Evolutionary conservation across 2,113 vertebrate genomes (phyloP).

Genomic region (Phodopus roborovskii): DNA sequence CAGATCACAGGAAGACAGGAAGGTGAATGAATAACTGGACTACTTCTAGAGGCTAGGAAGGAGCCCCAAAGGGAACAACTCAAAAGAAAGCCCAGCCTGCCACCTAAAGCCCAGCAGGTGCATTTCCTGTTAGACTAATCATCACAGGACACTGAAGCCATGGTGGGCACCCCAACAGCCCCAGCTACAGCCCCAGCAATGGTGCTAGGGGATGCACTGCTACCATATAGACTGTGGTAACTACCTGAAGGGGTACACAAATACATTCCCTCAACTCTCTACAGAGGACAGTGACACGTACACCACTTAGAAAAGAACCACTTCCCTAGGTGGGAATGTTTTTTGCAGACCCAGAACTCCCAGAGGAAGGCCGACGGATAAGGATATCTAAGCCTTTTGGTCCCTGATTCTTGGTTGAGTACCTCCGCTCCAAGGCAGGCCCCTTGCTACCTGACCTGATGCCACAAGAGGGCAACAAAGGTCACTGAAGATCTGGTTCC

Average conservation of each 20-base stretch:
- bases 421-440: background rate
- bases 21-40: accelerated
- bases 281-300: background rate
- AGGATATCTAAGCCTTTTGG: background rate
- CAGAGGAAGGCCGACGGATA: accelerated
- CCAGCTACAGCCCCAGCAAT: accelerated
- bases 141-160: background rate
- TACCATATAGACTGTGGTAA: too few species aligned
- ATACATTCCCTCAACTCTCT: too few species aligned
- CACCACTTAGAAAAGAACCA: background rate
- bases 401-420: background rate
- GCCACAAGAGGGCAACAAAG: background rate
- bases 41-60: background rate
- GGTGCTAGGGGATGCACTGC: background rate
- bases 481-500: too few species aligned
- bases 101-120: too few species aligned
- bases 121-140: background rate
- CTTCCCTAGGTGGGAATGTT: background rate
- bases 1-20: background rate
- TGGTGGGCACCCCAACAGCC: accelerated
- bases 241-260: too few species aligned
- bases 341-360: background rate
- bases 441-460: background rate
- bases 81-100: background rate
- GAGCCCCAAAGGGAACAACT: too few species aligned